A percentile compares a stretch with the other conserved stretches of the same genome.
Evolutionary conservation across 1,140 invertebrate genomes (phyloP).

Genomic region (Dreissena rostriformis): DNA sequence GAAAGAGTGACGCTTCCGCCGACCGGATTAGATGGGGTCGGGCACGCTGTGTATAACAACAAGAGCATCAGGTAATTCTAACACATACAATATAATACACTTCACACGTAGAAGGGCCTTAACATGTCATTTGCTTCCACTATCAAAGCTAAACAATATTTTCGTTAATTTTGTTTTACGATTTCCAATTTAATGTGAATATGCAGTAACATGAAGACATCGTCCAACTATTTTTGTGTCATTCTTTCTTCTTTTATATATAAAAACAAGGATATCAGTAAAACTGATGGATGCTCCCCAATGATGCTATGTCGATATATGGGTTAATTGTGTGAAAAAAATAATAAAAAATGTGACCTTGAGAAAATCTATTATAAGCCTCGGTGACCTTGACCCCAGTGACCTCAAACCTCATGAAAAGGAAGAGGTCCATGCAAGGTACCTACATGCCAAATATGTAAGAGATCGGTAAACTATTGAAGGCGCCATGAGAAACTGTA

Average conservation of each 20-base stretch:
- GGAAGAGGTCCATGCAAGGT: too few relatives aligned
- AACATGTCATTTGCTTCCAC: not conserved
- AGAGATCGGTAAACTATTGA: too few relatives aligned
- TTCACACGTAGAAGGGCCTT: not conserved
- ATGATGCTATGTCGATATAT: too few relatives aligned
- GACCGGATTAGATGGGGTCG: not conserved
- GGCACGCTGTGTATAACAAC: conserved; percentile 12
- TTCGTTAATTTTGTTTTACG: not conserved
- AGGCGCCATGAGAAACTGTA: too few relatives aligned
- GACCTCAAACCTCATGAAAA: not conserved
- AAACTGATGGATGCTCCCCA: too few relatives aligned
- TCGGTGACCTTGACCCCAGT: not conserved
- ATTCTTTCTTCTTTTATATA: too few relatives aligned
- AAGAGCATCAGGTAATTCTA: not conserved
- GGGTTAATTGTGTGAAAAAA: too few relatives aligned
- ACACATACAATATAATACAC: too few relatives aligned
- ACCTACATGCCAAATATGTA: too few relatives aligned
- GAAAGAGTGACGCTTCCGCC: conserved; percentile 24
- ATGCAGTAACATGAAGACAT: not conserved
- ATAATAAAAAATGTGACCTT: too few relatives aligned
- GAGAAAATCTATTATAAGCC: not conserved
- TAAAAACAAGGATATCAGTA: too few relatives aligned
- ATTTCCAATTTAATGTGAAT: not conserved
- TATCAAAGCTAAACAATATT: not conserved
- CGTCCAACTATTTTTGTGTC: too few relatives aligned